Conservation (phyloP, 2,888 invertebrate species). For the Acrobasis suavella region DNA sequence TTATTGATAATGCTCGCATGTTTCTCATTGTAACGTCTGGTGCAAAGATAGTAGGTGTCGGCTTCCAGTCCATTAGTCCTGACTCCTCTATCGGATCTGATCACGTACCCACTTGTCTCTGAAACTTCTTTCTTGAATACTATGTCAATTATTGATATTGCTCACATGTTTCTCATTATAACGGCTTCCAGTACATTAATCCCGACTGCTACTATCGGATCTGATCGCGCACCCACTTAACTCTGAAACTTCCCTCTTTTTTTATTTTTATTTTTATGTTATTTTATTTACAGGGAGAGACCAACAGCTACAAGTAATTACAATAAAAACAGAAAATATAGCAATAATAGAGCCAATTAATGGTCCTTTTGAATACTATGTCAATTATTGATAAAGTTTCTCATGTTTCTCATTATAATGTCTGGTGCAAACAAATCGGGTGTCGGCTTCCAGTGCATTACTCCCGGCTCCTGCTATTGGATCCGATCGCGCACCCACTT, state of each 20-base stretch:
- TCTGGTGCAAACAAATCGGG: conserved; percentile 77
- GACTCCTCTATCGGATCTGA: conserved; percentile 29
- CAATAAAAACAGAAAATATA: too few relatives aligned
- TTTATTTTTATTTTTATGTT: too few relatives aligned
- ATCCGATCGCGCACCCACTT: conserved; percentile 19
- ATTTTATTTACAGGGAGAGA: too few relatives aligned
- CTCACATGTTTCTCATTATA: conserved; percentile 60
- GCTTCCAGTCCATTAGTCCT: conserved; percentile 67
- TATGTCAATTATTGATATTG: too few relatives aligned
- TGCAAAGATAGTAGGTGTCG: conserved; percentile 69
- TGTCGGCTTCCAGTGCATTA: conserved; percentile 66
- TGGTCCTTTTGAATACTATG: too few relatives aligned
- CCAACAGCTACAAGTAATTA: too few relatives aligned
- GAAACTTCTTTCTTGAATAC: neutral
- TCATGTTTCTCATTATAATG: conserved; percentile 79
- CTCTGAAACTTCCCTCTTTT: neutral
- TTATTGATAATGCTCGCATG: too few relatives aligned
- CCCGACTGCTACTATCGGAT: conserved; percentile 37
- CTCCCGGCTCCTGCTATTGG: conserved; percentile 42
- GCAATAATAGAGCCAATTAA: too few relatives aligned
- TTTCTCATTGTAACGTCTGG: conserved; percentile 69
- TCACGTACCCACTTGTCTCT: neutral
- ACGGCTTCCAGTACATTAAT: conserved; percentile 68
- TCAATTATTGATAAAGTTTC: conserved; percentile 66
- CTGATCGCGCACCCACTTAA: neutral